A percentile compares a stretch with the other conserved stretches of the same genome.
phyloP scores from a whole-genome alignment of 2,113 vertebrate species.

The Sander vitreus region DNA sequence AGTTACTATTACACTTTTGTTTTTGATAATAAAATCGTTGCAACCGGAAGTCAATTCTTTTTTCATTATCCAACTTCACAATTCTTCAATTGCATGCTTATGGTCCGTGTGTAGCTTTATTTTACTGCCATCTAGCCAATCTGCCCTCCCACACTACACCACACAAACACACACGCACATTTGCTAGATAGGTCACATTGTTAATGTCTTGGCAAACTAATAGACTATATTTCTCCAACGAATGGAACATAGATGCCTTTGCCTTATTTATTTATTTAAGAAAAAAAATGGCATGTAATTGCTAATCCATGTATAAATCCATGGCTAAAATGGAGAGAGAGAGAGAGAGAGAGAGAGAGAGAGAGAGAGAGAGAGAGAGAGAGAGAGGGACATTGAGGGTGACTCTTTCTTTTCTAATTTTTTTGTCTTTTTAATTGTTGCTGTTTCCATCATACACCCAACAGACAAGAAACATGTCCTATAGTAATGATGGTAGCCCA shows the following conservation, averaged over 20 bases:
- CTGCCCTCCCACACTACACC: not conserved
- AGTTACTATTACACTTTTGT: not conserved
- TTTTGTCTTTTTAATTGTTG: not conserved
- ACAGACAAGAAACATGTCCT: not conserved
- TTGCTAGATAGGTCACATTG: not conserved
- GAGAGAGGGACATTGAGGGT: not conserved
- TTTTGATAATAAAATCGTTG: not conserved
- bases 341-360: not conserved
- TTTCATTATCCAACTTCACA: not conserved
- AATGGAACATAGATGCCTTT: not conserved
- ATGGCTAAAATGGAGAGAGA: not conserved
- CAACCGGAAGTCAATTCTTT: not conserved
- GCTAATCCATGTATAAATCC: not conserved
- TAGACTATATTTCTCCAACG: not conserved
- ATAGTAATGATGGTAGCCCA: not conserved
- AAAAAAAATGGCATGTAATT: not conserved
- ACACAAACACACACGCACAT: not conserved
- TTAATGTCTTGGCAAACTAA: not conserved
- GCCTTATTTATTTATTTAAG: not conserved
- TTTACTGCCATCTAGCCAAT: conserved; percentile 53
- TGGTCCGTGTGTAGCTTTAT: not conserved
- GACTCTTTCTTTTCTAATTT: not conserved
- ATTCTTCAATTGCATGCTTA: not conserved
- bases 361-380: not conserved
- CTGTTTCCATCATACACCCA: not conserved